Evolutionary conservation across 2,888 invertebrate species (phyloP), one percentile per base, ranked within the genome.

Genomic region (Xylophagus ater): DNA sequence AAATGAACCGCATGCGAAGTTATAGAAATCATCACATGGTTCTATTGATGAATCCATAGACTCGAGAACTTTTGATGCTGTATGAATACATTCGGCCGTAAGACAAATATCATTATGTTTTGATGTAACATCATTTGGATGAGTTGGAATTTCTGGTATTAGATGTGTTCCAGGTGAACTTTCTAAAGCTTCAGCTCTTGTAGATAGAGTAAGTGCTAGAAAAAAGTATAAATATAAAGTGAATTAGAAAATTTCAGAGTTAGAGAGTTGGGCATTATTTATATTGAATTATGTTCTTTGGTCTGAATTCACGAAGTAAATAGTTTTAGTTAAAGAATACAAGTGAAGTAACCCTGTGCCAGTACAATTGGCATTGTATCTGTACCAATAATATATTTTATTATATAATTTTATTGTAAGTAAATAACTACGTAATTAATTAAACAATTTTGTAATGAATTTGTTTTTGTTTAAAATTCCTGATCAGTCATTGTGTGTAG

Each of bases 21-120:
- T 67, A 57, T 83, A 84, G 59, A 84, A 84, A 57, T 84, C 79
- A 51, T 83, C 80, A 53, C 83, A 84, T 0, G 83, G 83, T 46
- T 81, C 77, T 1, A 79, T 72, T 3, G 64, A 59, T 3, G 61
- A 52, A 51, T 83, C 77, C 73, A 84, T 77, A 53, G 75, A 75
- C 41, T 72, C 68, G 38, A 83, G 57, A 14, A 83, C 68, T 34
- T 70, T 69, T 3, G 80, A 75, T 3, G 83, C 82, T 62, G 65
- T 78, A 55, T 82, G 79, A 36, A 89, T 72, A 65, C 90, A 90
- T 51, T 83, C 88, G 8, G 81, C 70, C 0, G 76, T 71, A 41
- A 78, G 69, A 61, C 90, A 90, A 12, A 83, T 57, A 7, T 67
- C 58, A 9, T 63, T 59, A 3, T 56, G 47, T 2, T 59, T 55